Evolutionary conservation across 2,797 vertebrate genomes (phyloP).

Genomic region (Cirrhinus mrigala): DNA sequence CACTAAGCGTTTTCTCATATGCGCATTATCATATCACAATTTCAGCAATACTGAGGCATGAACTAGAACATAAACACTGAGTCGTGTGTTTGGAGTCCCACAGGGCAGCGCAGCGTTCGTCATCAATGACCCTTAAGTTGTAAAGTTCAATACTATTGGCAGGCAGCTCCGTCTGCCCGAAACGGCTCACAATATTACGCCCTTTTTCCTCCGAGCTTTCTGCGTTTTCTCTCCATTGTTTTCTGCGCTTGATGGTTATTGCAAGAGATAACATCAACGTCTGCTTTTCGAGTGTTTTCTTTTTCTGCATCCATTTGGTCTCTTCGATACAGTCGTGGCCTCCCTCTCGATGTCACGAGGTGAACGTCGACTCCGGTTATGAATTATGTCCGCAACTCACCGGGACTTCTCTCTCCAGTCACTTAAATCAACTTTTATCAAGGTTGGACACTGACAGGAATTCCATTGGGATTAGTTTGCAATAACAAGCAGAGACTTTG

Average conservation of each 20-base stretch:
- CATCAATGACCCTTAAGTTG: slow-evolving; percentile 52
- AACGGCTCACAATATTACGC: slow-evolving; percentile 12
- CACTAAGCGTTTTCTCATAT: neutral
- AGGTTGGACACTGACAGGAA: slow-evolving; percentile 44
- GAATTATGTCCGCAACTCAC: slow-evolving; percentile 52
- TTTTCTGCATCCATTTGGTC: slow-evolving; percentile 21
- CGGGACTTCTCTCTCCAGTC: slow-evolving; percentile 42
- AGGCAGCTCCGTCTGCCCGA: slow-evolving; percentile 43
- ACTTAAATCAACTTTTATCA: slow-evolving; percentile 58
- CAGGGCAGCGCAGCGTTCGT: slow-evolving; percentile 45
- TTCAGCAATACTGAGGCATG: slow-evolving; percentile 23
- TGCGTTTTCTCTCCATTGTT: slow-evolving; percentile 51
- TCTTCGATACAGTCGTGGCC: slow-evolving; percentile 29
- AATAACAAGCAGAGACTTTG: slow-evolving; percentile 45
- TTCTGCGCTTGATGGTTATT: slow-evolving; percentile 43
- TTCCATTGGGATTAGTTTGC: slow-evolving; percentile 49
- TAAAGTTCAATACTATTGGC: slow-evolving; percentile 60
- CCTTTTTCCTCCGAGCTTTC: slow-evolving; percentile 33
- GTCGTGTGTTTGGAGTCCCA: slow-evolving; percentile 49
- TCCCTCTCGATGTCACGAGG: slow-evolving; percentile 9
- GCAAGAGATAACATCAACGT: slow-evolving; percentile 44
- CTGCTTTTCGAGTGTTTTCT: slow-evolving; percentile 37
- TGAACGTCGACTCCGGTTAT: slow-evolving; percentile 27
- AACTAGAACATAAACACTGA: slow-evolving; percentile 54
- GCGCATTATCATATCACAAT: slow-evolving; percentile 26